Base-by-base conservation (phyloP, 2,888 invertebrate genomes). In the Caenorhabditis doughertyi region DNA sequence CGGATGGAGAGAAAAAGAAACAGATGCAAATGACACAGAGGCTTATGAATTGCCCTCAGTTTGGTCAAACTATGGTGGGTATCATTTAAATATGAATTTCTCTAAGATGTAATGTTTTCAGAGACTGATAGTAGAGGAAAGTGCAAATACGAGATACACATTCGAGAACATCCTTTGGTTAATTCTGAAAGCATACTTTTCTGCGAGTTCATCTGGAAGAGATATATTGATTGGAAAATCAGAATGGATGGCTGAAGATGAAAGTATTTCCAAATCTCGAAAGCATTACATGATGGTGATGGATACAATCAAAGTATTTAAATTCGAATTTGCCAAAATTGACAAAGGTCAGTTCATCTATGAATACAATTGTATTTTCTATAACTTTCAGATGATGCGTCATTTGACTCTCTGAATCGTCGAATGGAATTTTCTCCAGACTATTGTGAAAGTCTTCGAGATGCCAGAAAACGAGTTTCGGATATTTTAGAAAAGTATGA, bases 151-250 rank as follows among this genome's bases (percentile, higher is more conserved):
- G 11, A 74, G 83, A 25, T 84, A 88, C 76, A 83, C 84, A 29
- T 80, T 86, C 35, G 88, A 84, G 16, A 89, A 90, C 58, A 83
- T 88, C 13, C 65, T 90, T 2, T 90, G 90, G 90, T 83, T 90
- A 25, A 84, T 86, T 68, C 80, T 90, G n/a, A 87, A 87, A 65
- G 79, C 89, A 2, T 88, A 84, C 55, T 88, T 88, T 44, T 83
- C 88, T 0, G 88, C 85, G 56, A 73, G 3, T 9, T n/a, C 53
- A 13, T 58, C 65, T 16, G 70, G 71, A 35, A 55, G 72, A 60
- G 70, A 80, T 29, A 56, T 70, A 3, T 70, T 81, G 55, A 74
- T 81, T n/a, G 80, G 51, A 23, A 47, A 64, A 21, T 39, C 67
- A 2, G 81, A 81, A 60, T 81, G 81, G 76, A 42, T 71, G 44